Evolutionary conservation across 2,113 vertebrate genomes (phyloP), one percentile per base, ranked within the genome.

Genomic region (Cyanoderma ruficeps): DNA sequence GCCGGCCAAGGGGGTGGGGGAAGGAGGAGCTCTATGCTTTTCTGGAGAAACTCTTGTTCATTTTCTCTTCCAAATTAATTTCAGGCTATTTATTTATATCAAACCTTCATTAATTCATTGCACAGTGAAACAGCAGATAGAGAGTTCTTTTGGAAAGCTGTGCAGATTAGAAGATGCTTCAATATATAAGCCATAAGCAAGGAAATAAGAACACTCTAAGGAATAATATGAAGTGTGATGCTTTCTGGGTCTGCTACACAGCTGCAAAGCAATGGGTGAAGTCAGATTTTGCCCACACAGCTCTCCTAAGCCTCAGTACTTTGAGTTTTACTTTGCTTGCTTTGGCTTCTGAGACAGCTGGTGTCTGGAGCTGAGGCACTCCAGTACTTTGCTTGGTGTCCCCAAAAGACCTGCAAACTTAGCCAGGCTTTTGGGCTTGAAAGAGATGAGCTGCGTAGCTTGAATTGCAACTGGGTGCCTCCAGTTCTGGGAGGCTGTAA

Each of bases 381-480:
- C 64, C 0, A 0, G 63, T 95, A 15, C 84, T 77, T 87, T 83
- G 27, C 80, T 82, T 9, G 31, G 71, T 87, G 85, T 96, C 92
- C 90, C 88, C 39, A 3, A 37, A 95, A 95, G 94, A 94, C 94
- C 82, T 70, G 64, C 76, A 71, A 88, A 68, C 63, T 47, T 60
- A 53, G 83, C 93, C 93, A 96, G 71, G 80, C 56, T 92, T 83
- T 94, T 37, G 76, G 85, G 72, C 80, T 96, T 87, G 85, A 88
- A 82, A 96, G 88, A 86, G 79, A 86, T 90, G 95, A 94, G 82
- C 60, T 77, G 75, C 0, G 4, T 67, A 76, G 70, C 83, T 88
- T 92, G 85, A 83, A 90, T 71, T 92, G 88, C 52, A 80, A 50
- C 90, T 56, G 83, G 79, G 81, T 93, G 93, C 68, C 60, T 90